Conservation (phyloP, 2,888 invertebrate species). For the Nasonia oneida region DNA sequence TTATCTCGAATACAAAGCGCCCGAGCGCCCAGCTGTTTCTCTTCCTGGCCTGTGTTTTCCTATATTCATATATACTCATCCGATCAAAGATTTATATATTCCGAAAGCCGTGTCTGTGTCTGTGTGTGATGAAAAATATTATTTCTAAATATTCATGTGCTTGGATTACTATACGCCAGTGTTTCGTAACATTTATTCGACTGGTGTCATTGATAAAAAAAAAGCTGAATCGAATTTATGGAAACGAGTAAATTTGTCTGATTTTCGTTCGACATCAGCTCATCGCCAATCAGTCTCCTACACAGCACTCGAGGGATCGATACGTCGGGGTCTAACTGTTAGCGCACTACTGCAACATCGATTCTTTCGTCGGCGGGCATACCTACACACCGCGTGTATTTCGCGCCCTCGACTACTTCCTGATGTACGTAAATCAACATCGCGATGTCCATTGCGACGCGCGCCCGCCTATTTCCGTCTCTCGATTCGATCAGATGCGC, state of each 20-base stretch:
- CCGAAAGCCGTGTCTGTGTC: background rate
- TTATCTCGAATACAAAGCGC: background rate
- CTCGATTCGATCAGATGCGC: constrained; percentile 20
- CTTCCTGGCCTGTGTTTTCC: background rate
- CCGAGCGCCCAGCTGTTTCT: background rate
- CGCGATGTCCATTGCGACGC: background rate
- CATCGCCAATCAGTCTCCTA: background rate
- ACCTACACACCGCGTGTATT: background rate
- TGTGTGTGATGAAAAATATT: background rate
- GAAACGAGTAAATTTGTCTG: background rate
- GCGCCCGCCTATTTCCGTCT: constrained; percentile 18
- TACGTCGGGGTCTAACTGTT: background rate
- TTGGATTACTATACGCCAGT: background rate
- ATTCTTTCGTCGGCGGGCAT: background rate
- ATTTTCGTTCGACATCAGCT: background rate
- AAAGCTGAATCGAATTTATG: too few relatives aligned
- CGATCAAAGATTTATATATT: constrained; percentile 9
- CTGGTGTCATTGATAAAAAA: too few relatives aligned
- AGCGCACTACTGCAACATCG: too few relatives aligned
- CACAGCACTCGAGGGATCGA: background rate
- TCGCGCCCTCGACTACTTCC: constrained; percentile 1
- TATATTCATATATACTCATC: background rate
- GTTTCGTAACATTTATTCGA: background rate
- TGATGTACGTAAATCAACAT: constrained; percentile 10
- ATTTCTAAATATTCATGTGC: background rate